Base-by-base conservation (phyloP, 2,797 vertebrate genomes). In the Chaunax sp. region DNA sequence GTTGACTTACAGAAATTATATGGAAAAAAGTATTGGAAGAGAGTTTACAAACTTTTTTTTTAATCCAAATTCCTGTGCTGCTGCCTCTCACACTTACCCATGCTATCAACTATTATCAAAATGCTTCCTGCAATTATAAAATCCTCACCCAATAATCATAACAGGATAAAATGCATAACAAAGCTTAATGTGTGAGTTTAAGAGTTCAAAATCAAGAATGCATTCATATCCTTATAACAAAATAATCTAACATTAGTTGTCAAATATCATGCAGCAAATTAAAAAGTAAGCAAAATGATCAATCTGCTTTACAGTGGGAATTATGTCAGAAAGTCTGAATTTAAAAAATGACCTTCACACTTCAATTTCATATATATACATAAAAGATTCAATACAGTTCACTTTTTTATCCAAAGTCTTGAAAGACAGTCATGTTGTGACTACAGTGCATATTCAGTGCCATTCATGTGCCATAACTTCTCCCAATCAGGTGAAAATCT, bases 401-500 rank as follows among this genome's bases (percentile, higher is more conserved):
- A 65, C 53, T 50, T 43, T 55, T 59, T 68, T 9, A 45, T 45
- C 15, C 19, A 49, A 75, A 73, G 66, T 78, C 58, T 44, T 66
- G 26, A 56, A 58, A 56, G 40, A 51, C 25, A 16, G 47, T 50
- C 5, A 2, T 56, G 30, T 74, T 49, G 37, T 30, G 28, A 30
- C 28, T 9, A 30, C 28, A 6, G 28, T n/a, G n/a, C 9, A 30
- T 6, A 30, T 30, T 30, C n/a, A n/a, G 43, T 35, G 46, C 55
- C 11, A 38, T 15, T 47, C 28, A 64, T 20, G 51, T 64, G 69
- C 30, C 4, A 50, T 37, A 80, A 77, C 52, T 77, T 44, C 69
- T 40, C 56, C 73, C 78, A 68, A 70, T 82, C 78, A 88, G 77
- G 76, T 81, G 70, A 75, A 88, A 88, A 81, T 49, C 54, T 28